Base-by-base conservation (phyloP, 2,888 invertebrate genomes). In the Agapostemon virescens region DNA sequence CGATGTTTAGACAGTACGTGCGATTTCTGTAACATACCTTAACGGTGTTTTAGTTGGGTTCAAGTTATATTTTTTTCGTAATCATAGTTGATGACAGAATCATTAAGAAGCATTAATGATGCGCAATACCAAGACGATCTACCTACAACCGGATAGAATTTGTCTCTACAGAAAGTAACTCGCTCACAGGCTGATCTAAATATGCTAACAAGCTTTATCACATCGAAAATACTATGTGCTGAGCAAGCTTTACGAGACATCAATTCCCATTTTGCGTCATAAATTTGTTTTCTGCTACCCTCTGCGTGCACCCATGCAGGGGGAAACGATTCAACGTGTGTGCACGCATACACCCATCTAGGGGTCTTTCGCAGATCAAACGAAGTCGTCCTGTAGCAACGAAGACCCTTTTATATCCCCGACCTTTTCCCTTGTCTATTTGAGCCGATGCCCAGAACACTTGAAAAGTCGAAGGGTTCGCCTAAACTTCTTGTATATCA, bases 221-320 rank as follows among this genome's bases (percentile, higher is more conserved):
- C 38, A 40, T 30, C 23, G 40, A 73, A 52, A 61, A 38, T 74
- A 20, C 40, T 23, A 67, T 80, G 77, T 74, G 42, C 69, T 36
- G 61, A 73, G 80, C 78, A 71, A 66, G 71, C 77, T 89, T 88
- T 88, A 87, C 85, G 84, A 85, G 81, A 70, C 82, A 85, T 82
- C 86, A 86, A 88, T 88, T 88, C 86, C 84, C 84, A 87, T 87
- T 89, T 82, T 83, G 82, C 77, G 67, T 81, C 87, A 86, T 89
- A 88, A 89, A 88, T 85, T 88, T 89, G 87, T 86, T 89, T 88
- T 86, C 83, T 79, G 79, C 61, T 61, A 79, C 75, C 75, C 72
- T 71, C 74, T n/a, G n/a, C 77, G 33, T 4, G 52, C 81, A 11
- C 58, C 69, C 55, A 15, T 6, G 30, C 23, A 66, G 42, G 13